phyloP scores from a whole-genome alignment of 2,888 invertebrate genomes.

The Hirudinaria manillensis region DNA sequence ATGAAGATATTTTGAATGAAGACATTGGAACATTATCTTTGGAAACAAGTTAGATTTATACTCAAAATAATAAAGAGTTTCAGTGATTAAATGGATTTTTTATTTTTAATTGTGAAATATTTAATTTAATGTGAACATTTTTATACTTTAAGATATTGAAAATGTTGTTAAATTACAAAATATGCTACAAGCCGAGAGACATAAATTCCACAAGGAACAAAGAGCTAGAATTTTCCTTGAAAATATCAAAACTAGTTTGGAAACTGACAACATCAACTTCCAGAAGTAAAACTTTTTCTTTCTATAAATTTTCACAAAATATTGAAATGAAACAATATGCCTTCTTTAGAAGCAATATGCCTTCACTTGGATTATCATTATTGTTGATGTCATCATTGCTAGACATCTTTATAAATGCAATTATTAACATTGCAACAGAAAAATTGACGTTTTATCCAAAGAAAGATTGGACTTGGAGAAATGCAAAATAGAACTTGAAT shows the following conservation, averaged over 20 bases:
- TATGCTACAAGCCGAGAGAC: conserved; percentile 6
- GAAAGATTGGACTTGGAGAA: conserved; percentile 10
- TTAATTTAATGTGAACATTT: not conserved
- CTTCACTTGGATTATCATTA: no score
- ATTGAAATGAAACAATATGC: not conserved
- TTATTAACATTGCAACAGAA: not conserved
- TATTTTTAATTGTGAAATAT: no score
- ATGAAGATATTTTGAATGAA: not conserved
- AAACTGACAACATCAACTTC: not conserved
- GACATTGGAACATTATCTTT: not conserved
- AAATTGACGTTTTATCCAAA: not conserved
- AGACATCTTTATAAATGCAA: not conserved
- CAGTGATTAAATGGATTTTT: no score
- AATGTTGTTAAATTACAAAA: conserved; percentile 4
- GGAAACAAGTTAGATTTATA: conserved; percentile 7
- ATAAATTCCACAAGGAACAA: conserved; percentile 13
- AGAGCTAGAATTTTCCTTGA: conserved; percentile 13
- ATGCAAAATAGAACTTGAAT: conserved; percentile 13
- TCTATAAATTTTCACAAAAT: not conserved
- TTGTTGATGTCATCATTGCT: no score
- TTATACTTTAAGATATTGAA: conserved; percentile 8
- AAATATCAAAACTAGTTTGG: conserved; percentile 6
- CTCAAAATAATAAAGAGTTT: no score
- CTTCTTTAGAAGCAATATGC: no score
- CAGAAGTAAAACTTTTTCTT: conserved; percentile 1